phyloP scores from a whole-genome alignment of 2,797 vertebrate species.

The Eutrigla gurnardus region DNA sequence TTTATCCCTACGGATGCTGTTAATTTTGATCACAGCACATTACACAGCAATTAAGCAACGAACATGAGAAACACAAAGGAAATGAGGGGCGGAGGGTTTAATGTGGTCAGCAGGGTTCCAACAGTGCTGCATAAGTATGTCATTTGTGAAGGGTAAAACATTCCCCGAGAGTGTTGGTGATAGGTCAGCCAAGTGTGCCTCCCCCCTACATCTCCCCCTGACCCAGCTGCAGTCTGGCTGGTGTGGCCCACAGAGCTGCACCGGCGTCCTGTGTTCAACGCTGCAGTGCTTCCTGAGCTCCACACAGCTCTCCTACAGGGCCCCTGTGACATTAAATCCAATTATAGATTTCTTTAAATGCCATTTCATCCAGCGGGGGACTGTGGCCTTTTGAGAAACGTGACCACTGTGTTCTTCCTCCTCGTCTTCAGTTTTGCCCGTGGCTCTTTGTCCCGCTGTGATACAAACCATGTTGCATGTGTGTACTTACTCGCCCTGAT shows the following conservation, averaged over 20 bases:
- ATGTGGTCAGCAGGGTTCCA: conserved; percentile 52
- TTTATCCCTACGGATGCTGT: conserved; percentile 5
- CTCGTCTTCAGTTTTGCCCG: conserved; percentile 33
- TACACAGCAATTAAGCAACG: conserved; percentile 44
- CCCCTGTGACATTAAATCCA: conserved; percentile 66
- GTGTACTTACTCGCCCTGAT: conserved; percentile 46
- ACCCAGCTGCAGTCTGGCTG: conserved; percentile 51
- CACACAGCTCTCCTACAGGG: conserved; percentile 48
- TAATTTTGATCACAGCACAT: conserved; percentile 33
- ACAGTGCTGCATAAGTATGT: conserved; percentile 41
- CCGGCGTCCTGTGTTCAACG: conserved; percentile 28
- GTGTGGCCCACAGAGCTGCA: conserved; percentile 32
- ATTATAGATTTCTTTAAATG: conserved; percentile 75
- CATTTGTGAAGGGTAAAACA: conserved; percentile 54
- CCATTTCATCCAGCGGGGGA: conserved; percentile 61
- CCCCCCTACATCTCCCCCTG: conserved; percentile 44
- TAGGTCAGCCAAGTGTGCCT: conserved; percentile 60
- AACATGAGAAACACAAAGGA: conserved; percentile 37
- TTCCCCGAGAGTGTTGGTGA: conserved; percentile 54
- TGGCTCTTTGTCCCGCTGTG: conserved; percentile 49
- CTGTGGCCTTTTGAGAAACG: conserved; percentile 66
- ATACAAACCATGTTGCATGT: conserved; percentile 28
- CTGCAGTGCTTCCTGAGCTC: conserved; percentile 37
- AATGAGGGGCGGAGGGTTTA: conserved; percentile 28
- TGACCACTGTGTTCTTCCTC: conserved; percentile 36